phyloP scores from a whole-genome alignment of 2,888 invertebrate genomes.

The Hypomecis punctinalis region DNA sequence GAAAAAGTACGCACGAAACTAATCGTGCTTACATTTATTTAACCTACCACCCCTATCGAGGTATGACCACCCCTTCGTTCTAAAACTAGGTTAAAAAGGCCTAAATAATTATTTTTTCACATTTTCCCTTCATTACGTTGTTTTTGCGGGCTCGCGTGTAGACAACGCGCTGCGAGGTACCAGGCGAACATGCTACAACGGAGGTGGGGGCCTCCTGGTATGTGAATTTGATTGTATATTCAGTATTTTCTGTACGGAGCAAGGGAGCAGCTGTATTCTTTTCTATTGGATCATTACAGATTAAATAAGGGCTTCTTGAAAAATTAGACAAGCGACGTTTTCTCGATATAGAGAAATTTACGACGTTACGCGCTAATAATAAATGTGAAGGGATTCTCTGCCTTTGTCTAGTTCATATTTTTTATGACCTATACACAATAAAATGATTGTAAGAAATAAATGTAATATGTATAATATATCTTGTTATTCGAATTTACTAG shows the following conservation, averaged over 20 bases:
- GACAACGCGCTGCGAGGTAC: conserved; percentile 71
- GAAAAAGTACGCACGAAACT: conserved; percentile 5
- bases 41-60: conserved; percentile 2
- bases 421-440: background rate
- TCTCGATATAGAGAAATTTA: background rate
- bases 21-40: conserved; percentile 13
- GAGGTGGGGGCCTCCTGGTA: conserved; percentile 64
- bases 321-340: background rate
- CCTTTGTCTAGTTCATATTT: background rate
- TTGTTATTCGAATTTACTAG: too few species aligned
- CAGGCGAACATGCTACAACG: conserved; percentile 74
- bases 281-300: conserved; percentile 10
- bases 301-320: conserved; percentile 1
- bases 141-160: conserved; percentile 78
- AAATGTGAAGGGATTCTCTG: background rate
- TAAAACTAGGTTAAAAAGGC: conserved; percentile 35
- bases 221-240: conserved; percentile 25
- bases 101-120: conserved; percentile 46
- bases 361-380: conserved; percentile 1
- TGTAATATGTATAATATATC: background rate
- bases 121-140: conserved; percentile 55
- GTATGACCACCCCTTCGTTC: conserved; percentile 7
- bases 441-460: background rate
- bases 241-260: conserved; percentile 16
- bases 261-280: conserved; percentile 11